phyloP scores from a whole-genome alignment of 2,888 invertebrate genomes.

The Hydrotaea cyrtoneurina region DNA sequence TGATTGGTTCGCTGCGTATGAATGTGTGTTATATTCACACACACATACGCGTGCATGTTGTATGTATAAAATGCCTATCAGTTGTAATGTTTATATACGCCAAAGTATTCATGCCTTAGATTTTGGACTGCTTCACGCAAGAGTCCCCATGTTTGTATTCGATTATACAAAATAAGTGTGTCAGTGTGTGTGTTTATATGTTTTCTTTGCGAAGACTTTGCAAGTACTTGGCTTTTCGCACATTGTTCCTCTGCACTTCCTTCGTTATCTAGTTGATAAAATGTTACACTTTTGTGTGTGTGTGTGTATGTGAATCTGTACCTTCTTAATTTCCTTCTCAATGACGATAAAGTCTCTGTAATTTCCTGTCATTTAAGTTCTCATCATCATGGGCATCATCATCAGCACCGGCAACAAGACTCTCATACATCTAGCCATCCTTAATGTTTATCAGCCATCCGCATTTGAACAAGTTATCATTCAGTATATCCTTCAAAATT shows the following conservation, averaged over 20 bases:
- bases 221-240: not conserved
- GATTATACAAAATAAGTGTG: slow-evolving; percentile 16
- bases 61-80: slow-evolving; percentile 2
- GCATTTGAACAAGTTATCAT: not conserved
- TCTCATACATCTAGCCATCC: not conserved
- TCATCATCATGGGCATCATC: slow-evolving; percentile 28
- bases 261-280: slow-evolving; percentile 39
- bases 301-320: not conserved
- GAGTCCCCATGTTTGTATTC: not conserved
- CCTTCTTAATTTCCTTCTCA: slow-evolving; percentile 65
- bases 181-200: not conserved
- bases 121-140: not conserved
- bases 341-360: slow-evolving; percentile 64
- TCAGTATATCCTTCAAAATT: slow-evolving; percentile 51
- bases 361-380: slow-evolving; percentile 65
- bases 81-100: slow-evolving; percentile 3
- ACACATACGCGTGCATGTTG: not conserved
- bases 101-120: not conserved
- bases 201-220: not conserved
- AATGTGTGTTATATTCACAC: not conserved
- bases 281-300: slow-evolving; percentile 43
- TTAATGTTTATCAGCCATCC: slow-evolving; percentile 2
- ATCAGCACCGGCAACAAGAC: slow-evolving; percentile 19
- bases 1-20: slow-evolving; percentile 52
- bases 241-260: slow-evolving; percentile 31